Conservation (phyloP, 2,113 vertebrate species). For the Coturnix japonica region DNA sequence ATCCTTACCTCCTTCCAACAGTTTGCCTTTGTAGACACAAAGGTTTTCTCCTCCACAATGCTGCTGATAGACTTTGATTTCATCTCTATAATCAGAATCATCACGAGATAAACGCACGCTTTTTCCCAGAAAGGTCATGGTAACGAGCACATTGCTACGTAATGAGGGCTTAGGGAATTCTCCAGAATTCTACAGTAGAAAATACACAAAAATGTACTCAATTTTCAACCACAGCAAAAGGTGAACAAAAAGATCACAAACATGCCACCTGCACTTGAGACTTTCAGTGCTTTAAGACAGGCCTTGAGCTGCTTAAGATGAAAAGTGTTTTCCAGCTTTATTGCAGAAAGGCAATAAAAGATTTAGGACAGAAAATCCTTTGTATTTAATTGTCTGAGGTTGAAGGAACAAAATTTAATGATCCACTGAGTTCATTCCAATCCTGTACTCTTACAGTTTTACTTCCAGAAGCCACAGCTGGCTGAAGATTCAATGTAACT, state of each 20-base stretch:
- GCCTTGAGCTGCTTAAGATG: background rate
- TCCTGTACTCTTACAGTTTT: background rate
- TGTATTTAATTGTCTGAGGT: background rate
- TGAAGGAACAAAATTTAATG: background rate
- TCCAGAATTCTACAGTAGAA: constrained; percentile 74
- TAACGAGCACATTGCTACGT: constrained; percentile 82
- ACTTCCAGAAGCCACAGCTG: background rate
- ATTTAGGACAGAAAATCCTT: background rate
- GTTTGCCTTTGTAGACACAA: constrained; percentile 89
- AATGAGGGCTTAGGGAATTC: constrained; percentile 77
- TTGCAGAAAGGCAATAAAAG: background rate
- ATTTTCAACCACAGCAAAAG: background rate
- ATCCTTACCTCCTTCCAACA: constrained; percentile 87
- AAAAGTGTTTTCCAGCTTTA: background rate
- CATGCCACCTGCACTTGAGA: background rate
- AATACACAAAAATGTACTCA: background rate
- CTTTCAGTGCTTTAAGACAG: background rate
- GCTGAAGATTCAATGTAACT: background rate
- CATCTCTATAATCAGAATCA: constrained; percentile 79
- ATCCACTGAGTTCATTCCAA: accelerated
- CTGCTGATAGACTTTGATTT: constrained; percentile 92
- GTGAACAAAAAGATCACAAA: background rate
- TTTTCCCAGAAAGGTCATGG: constrained; percentile 91
- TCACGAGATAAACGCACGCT: constrained; percentile 81
- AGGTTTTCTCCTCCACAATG: constrained; percentile 97